These are phyloP conservation scores for Synodontis membranacea DNA, from an alignment of 2,113 vertebrate genomes.

Conservation along the genomic window DNA sequence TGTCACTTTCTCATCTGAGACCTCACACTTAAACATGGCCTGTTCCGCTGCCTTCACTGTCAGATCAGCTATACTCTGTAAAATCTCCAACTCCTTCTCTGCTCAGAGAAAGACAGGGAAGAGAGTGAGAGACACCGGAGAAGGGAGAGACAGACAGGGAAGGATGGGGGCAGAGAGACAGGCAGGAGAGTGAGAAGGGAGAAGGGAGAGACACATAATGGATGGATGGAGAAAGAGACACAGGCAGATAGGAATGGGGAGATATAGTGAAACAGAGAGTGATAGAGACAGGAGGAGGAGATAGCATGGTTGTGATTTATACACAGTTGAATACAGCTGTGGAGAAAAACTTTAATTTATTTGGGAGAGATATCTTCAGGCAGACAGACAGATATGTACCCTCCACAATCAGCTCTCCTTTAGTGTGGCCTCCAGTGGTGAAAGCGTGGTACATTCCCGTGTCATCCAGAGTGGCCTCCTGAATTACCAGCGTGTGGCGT, in stretches of 20 bases:
- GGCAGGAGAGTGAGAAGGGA: too few species aligned
- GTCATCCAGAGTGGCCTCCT: slow-evolving; percentile 79
- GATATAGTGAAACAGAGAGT: not conserved
- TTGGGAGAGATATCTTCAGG: not conserved
- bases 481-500: slow-evolving; percentile 82
- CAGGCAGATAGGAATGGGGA: too few species aligned
- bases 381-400: slow-evolving; percentile 65
- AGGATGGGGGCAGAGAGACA: not conserved
- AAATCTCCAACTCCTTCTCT: slow-evolving; percentile 87
- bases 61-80: slow-evolving; percentile 88
- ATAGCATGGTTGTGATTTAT: not conserved
- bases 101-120: slow-evolving; percentile 4
- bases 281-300: not conserved
- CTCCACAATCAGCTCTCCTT: slow-evolving; percentile 88
- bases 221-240: not conserved
- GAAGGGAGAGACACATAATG: not conserved
- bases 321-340: not conserved
- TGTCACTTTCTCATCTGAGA: slow-evolving; percentile 89
- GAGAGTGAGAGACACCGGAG: not conserved
- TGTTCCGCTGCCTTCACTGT: slow-evolving; percentile 84
- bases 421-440: slow-evolving; percentile 88
- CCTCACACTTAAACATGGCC: slow-evolving; percentile 90
- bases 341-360: not conserved
- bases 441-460: slow-evolving; percentile 79
- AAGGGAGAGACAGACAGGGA: not conserved